Base-by-base conservation (phyloP, 2,113 vertebrate genomes). In the Progne subis region DNA sequence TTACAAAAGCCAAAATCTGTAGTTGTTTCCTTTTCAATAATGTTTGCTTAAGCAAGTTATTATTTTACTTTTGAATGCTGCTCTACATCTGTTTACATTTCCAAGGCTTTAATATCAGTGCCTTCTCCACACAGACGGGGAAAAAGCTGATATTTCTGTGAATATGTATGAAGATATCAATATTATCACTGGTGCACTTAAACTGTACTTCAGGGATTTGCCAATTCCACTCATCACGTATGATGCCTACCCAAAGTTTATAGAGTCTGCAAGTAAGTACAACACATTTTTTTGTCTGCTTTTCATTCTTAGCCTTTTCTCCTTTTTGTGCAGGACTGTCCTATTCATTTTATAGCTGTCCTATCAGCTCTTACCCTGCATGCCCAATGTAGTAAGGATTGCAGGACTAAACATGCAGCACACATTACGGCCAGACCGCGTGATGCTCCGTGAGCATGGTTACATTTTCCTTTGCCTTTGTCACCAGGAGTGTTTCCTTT, bases 191-290 rank as follows among this genome's bases (percentile, higher is more conserved):
- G 99, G 99, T 84, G 99, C 99, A 64, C 99, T 99, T 96, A 99
- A 99, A 97, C 98, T 99, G 77, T 99, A 99, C 98, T 99, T 99
- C 98, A 98, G 99, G 98, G 99, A 99, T 96, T 98, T 99, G 96
- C 99, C 99, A 25, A 99, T 99, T 96, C 99, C 99, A 71, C 98
- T 99, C 96, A 99, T 99, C 97, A 99, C 99, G 0, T 99, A 99
- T 12, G 99, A 99, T 55, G 99, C 99, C 94, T 99, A 99, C 97
- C 99, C 99, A 56, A 99, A 98, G 96, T 99, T 99, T 97, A 99
- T 99, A 85, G 99, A 99, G 71, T 98, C 99, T 83, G 99, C 99
- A 95, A 99, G 99, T 99, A 97, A 98, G 99, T 98, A 44, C 50
- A 59, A 43, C 2, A 39, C 32, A 24, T 43, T 64, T 83, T 91